These are phyloP conservation scores for Notolabrus celidotus DNA, from an alignment of 2,797 vertebrate species.

Conservation along the genomic window DNA sequence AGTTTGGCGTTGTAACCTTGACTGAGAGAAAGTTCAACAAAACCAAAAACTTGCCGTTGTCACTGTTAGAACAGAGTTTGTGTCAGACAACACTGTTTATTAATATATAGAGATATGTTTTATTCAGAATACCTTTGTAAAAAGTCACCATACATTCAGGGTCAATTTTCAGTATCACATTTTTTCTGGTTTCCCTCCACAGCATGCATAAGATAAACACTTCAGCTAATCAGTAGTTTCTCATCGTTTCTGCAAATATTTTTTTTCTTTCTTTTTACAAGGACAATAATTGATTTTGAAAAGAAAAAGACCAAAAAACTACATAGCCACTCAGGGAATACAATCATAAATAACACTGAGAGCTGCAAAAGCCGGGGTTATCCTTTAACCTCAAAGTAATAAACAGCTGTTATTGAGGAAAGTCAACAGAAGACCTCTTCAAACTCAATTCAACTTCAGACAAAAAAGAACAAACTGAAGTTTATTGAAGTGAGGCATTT, in stretches of 20 bases:
- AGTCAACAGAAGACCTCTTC: slow-evolving; percentile 43
- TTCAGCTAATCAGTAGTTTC: slow-evolving; percentile 75
- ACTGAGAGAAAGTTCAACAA: slow-evolving; percentile 33
- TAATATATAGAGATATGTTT: slow-evolving; percentile 90
- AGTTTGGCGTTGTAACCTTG: slow-evolving; percentile 14
- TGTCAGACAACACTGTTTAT: slow-evolving; percentile 86
- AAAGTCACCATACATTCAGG: slow-evolving; percentile 91
- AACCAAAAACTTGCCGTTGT: slow-evolving; percentile 37
- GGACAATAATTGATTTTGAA: slow-evolving; percentile 67
- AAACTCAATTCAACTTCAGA: slow-evolving; percentile 38
- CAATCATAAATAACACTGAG: slow-evolving; percentile 79
- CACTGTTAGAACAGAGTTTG: slow-evolving; percentile 78
- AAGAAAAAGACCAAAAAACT: slow-evolving; percentile 74
- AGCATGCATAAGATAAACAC: slow-evolving; percentile 88
- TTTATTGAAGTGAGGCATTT: slow-evolving; percentile 33
- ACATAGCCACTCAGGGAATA: slow-evolving; percentile 82
- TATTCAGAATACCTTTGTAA: slow-evolving; percentile 89
- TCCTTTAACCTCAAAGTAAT: slow-evolving; percentile 59
- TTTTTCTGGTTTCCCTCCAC: slow-evolving; percentile 83
- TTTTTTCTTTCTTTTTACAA: slow-evolving; percentile 73
- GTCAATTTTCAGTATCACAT: slow-evolving; percentile 84
- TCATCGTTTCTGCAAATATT: slow-evolving; percentile 75
- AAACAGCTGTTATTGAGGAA: slow-evolving; percentile 68
- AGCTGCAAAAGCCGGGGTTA: slow-evolving; percentile 67
- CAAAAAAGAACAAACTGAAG: slow-evolving; percentile 24